Evolutionary conservation across 92 coral and sea anemone genomes (phyloP).

Genomic region (Scolanthus callimorphus): DNA sequence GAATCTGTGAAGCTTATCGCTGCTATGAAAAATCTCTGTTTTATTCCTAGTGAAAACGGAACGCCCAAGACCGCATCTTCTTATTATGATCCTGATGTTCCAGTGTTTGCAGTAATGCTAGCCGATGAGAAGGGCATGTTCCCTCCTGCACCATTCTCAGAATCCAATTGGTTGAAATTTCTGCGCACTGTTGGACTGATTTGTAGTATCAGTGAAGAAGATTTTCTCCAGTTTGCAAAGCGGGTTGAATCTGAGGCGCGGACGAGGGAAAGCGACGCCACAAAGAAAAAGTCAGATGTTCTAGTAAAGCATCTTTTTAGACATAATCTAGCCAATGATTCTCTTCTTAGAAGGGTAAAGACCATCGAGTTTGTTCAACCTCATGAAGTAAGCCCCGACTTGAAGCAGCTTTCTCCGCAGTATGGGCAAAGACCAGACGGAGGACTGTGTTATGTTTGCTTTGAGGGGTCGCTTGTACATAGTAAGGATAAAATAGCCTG

Average conservation of each 20-base stretch:
- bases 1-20: background rate
- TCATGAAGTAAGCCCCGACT: constrained; percentile 5
- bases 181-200: constrained; percentile 27
- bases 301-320: constrained; percentile 30
- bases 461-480: constrained; percentile 21
- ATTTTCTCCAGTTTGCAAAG: constrained; percentile 21
- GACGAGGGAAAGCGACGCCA: background rate
- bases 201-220: constrained; percentile 6
- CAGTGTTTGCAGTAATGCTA: constrained; percentile 38
- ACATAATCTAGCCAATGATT: background rate
- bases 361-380: constrained; percentile 27
- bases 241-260: constrained; percentile 21
- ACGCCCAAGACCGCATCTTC: constrained; percentile 17
- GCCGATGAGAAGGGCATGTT: constrained; percentile 5
- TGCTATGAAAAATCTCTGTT: constrained; percentile 2
- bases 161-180: constrained; percentile 21
- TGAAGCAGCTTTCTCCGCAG: constrained; percentile 15
- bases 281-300: constrained; percentile 22
- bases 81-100: constrained; percentile 16
- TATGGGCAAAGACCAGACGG: constrained; percentile 6
- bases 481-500: constrained; percentile 20
- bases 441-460: constrained; percentile 18
- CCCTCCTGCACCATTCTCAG: constrained; percentile 37
- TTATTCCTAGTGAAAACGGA: constrained; percentile 24
- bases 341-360: constrained; percentile 10